These are phyloP conservation scores for Sphenodon punctatus DNA, from an alignment of 2,797 vertebrate species.

Conservation along the genomic window DNA sequence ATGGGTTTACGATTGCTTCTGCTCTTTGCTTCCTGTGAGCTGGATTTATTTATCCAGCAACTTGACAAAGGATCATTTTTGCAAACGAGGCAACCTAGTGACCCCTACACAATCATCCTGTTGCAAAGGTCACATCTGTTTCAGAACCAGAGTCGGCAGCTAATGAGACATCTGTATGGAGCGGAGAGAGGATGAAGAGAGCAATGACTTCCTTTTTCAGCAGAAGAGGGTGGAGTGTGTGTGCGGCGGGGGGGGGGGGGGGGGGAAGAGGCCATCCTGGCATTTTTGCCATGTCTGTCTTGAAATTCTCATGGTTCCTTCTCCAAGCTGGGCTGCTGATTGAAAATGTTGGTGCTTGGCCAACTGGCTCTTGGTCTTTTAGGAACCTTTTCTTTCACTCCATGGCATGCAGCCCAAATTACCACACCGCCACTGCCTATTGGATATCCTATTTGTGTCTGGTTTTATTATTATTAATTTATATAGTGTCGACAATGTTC, in stretches of 20 bases:
- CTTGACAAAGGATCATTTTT: not conserved
- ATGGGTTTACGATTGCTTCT: not conserved
- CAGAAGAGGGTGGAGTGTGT: not conserved
- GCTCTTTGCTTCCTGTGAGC: not conserved
- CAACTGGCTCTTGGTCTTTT: not conserved
- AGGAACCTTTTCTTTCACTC: not conserved
- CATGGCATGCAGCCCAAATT: not conserved
- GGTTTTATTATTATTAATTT: not conserved
- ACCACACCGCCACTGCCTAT: fast-evolving
- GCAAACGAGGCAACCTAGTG: not conserved
- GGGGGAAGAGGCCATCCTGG: not conserved
- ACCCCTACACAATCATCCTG: not conserved
- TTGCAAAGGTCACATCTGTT: not conserved
- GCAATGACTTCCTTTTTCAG: not conserved
- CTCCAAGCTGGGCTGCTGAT: not conserved
- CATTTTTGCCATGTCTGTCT: not conserved
- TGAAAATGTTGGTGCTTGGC: not conserved
- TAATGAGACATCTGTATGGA: not conserved
- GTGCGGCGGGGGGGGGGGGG: not conserved
- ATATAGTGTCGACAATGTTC: not conserved
- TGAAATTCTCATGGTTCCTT: not conserved
- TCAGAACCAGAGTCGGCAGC: not conserved
- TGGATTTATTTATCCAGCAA: not conserved
- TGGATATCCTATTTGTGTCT: not conserved
- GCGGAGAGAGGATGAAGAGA: not conserved